These are phyloP conservation scores for Heliothis virescens DNA, from an alignment of 1,140 invertebrate genomes.

Conservation along the genomic window DNA sequence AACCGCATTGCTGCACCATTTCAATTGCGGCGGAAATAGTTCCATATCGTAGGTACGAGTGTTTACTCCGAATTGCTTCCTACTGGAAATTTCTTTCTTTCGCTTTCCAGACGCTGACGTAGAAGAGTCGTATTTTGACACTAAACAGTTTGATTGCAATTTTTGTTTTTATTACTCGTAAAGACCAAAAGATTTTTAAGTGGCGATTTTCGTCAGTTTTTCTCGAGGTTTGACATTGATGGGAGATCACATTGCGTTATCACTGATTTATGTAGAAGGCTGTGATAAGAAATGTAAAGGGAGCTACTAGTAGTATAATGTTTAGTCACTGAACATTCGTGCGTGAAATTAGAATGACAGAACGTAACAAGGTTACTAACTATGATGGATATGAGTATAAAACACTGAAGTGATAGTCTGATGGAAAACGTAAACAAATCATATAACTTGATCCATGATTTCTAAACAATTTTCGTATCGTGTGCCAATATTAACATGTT, in stretches of 20 bases:
- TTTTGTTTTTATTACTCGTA: constrained; percentile 4
- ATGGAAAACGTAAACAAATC: constrained; percentile 23
- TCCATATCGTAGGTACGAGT: neutral
- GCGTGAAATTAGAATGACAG: constrained; percentile 20
- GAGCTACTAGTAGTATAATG: neutral
- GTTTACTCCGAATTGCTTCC: constrained; percentile 14
- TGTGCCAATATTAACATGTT: constrained; percentile 35
- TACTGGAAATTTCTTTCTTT: constrained; percentile 19
- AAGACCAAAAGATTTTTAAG: neutral
- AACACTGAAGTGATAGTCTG: constrained; percentile 19
- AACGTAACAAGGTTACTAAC: constrained; percentile 12
- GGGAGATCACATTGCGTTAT: constrained; percentile 5
- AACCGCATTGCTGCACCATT: constrained; percentile 29
- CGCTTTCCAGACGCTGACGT: neutral
- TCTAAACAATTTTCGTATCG: constrained; percentile 34
- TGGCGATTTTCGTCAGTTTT: neutral
- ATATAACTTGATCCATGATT: constrained; percentile 21
- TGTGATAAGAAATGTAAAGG: neutral
- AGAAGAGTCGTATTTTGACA: neutral
- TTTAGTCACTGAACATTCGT: neutral
- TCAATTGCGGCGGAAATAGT: constrained; percentile 41
- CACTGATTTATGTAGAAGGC: constrained; percentile 11
- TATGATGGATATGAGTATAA: constrained; percentile 21
- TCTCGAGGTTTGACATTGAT: constrained; percentile 12
- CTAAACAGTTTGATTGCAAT: constrained; percentile 7